These are phyloP conservation scores for Druon quercuslanigerum DNA, from an alignment of 1,140 invertebrate species.

Conservation along the genomic window DNA sequence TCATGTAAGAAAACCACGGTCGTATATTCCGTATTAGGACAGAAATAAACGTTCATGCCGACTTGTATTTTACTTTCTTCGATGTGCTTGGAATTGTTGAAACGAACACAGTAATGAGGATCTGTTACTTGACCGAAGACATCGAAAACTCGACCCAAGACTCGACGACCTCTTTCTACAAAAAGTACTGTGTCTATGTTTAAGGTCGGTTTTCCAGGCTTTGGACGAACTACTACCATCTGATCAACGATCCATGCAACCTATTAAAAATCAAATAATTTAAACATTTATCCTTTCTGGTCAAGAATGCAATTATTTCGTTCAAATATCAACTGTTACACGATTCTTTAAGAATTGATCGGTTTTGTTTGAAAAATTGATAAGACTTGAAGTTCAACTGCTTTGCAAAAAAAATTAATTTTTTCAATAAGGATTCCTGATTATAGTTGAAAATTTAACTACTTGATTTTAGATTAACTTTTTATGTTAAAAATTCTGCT, in stretches of 20 bases:
- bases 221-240: conserved; percentile 68
- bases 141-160: conserved; percentile 90
- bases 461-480: no score
- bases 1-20: conserved; percentile 84
- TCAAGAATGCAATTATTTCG: no score
- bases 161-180: conserved; percentile 82
- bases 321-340: no score
- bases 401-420: no score
- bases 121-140: conserved; percentile 89
- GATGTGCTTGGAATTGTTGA: conserved; percentile 87
- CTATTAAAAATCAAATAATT: conserved; percentile 49
- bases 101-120: conserved; percentile 88
- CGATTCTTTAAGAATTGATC: no score
- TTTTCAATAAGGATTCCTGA: no score
- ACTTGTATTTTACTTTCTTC: conserved; percentile 78
- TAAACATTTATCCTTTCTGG: not conserved
- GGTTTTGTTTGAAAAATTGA: no score
- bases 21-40: conserved; percentile 84
- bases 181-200: conserved; percentile 92
- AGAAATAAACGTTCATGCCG: conserved; percentile 86
- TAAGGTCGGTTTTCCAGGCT: conserved; percentile 81
- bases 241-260: conserved; percentile 70
- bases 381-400: no score
- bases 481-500: no score
- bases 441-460: no score